Evolutionary conservation across 2,888 invertebrate species (phyloP).

Genomic region (Papilio gigon): DNA sequence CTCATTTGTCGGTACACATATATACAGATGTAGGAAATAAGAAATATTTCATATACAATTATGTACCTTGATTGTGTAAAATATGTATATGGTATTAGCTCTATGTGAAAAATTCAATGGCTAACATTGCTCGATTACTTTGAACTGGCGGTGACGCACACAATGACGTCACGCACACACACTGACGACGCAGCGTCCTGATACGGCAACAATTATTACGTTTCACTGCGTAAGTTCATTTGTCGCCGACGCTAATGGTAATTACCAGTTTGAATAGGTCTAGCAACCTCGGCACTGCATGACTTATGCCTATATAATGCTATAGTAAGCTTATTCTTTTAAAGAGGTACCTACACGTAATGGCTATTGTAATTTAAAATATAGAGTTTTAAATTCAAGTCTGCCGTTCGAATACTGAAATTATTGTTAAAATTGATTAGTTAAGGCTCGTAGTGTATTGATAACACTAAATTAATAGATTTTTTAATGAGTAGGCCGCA

Average conservation of each 20-base stretch:
- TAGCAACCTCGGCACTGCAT: constrained; percentile 47
- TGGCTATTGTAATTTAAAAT: background rate
- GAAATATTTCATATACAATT: no score
- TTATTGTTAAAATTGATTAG: no score
- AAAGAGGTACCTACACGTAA: background rate
- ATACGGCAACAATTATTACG: constrained; percentile 47
- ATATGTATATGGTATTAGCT: no score
- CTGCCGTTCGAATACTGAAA: no score
- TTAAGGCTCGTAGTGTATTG: no score
- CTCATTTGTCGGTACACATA: background rate
- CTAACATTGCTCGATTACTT: constrained; percentile 9
- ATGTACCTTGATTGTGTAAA: no score
- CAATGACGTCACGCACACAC: constrained; percentile 13
- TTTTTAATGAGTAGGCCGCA: no score
- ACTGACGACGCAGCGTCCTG: constrained; percentile 41
- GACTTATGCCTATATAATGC: constrained; percentile 41
- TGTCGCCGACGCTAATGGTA: constrained; percentile 48
- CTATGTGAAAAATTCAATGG: no score
- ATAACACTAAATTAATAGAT: no score
- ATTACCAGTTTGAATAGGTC: constrained; percentile 34
- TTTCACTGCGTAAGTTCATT: constrained; percentile 53
- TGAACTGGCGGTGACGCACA: constrained; percentile 3
- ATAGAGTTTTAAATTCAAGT: background rate
- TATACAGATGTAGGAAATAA: no score
- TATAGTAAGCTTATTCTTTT: background rate